Evolutionary conservation across 1,140 invertebrate species (phyloP).

Genomic region (Pteromalus puparum): DNA sequence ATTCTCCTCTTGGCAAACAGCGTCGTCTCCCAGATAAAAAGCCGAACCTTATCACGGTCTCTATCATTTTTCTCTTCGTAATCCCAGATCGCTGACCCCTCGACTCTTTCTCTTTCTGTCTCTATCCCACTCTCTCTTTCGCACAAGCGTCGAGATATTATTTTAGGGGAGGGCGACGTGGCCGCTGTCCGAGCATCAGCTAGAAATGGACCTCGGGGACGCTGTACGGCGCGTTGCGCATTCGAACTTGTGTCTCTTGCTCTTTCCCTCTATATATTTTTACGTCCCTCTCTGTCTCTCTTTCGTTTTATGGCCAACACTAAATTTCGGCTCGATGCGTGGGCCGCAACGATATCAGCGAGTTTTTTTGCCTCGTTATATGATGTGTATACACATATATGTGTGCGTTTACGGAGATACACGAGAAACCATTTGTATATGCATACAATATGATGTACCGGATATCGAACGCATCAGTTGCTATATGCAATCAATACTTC

Average conservation of each 20-base stretch:
- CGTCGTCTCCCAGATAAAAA: slow-evolving; percentile 16
- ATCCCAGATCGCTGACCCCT: slow-evolving; percentile 38
- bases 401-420: not conserved
- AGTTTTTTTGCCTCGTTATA: not conserved
- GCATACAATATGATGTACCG: too few species aligned
- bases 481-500: too few species aligned
- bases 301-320: slow-evolving; percentile 56
- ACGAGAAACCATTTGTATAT: too few species aligned
- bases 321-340: slow-evolving; percentile 56
- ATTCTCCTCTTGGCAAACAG: not conserved
- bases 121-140: not conserved
- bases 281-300: not conserved
- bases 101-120: not conserved
- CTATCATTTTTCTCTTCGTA: slow-evolving; percentile 46
- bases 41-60: slow-evolving; percentile 30
- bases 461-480: too few species aligned
- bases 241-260: slow-evolving; percentile 44
- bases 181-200: slow-evolving; percentile 55
- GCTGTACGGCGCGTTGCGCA: slow-evolving; percentile 34
- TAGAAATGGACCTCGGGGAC: slow-evolving; percentile 57
- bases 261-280: slow-evolving; percentile 18
- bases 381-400: not conserved
- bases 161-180: slow-evolving; percentile 54
- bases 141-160: slow-evolving; percentile 53
- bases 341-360: slow-evolving; percentile 53